Evolutionary conservation across 2,113 vertebrate genomes (phyloP), one percentile per base, ranked within the genome.

Genomic region (Silurus meridionalis): DNA sequence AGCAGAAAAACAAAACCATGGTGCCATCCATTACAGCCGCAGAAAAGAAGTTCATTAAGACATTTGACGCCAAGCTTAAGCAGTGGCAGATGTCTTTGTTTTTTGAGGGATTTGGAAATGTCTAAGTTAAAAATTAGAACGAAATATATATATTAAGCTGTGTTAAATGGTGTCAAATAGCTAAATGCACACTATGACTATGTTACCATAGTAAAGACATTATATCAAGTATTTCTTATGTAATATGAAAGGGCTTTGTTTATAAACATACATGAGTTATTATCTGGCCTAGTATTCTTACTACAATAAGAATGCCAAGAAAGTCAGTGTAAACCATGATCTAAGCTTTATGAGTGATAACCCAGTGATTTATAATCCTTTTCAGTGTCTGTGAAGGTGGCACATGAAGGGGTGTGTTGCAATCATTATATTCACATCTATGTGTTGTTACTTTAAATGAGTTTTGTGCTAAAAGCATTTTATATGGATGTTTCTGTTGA

Each of bases 41-140:
- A 90, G 91, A 94, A 93, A 37, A 90, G 92, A 21, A 86, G 61
- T 93, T 94, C 92, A 93, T 94, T 95, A 92, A 92, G 90, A 88
- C 28, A 91, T 88, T 92, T 92, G 94, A 95, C 94, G 94, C 94
- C 94, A 90, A 80, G 87, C 88, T 52, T 94, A 95, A 95, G 94
- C 87, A 91, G 88, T 89, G 91, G 83, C 95, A 95, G 95, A 95
- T 95, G 95, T 95, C 92, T 91, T 46, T 88, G 66, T 64, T 89
- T 85, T 89, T 83, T 87, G 88, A 69, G 69, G 37, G 86, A 89
- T 90, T 84, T 88, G 88, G 2, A 81, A 79, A 86, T 84, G 83
- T 91, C 83, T 83, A 90, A 82, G 84, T 88, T 17, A 89, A 84
- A 90, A 90, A 92, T 37, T 88, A 92, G 57, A 92, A 92, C 87